These are phyloP conservation scores for Holocentrus rufus DNA, from an alignment of 2,797 vertebrate species.

Conservation along the genomic window DNA sequence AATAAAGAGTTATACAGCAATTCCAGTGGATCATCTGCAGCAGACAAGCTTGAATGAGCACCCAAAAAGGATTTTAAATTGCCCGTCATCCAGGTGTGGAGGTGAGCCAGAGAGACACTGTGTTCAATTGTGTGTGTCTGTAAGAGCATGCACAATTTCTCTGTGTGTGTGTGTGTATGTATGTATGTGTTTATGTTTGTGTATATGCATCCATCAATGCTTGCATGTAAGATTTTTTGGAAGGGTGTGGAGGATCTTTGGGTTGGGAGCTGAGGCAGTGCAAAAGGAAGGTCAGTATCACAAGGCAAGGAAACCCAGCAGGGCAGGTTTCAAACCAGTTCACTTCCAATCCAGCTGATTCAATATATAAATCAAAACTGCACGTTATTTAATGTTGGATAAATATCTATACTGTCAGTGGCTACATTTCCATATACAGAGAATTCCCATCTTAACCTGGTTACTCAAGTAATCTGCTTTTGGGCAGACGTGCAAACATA, in stretches of 20 bases:
- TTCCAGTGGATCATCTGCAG: conserved; percentile 48
- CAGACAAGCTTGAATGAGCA: conserved; percentile 40
- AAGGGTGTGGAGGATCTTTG: conserved; percentile 24
- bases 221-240: conserved; percentile 13
- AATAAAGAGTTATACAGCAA: conserved; percentile 39
- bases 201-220: conserved; percentile 1
- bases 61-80: conserved; percentile 46
- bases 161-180: conserved; percentile 19
- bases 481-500: no score
- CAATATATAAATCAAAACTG: not conserved
- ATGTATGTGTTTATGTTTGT: not conserved
- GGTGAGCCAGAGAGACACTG: conserved; percentile 13
- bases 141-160: conserved; percentile 36
- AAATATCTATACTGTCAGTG: no score
- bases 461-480: no score
- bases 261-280: conserved; percentile 40
- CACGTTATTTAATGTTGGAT: no score
- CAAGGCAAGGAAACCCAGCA: conserved; percentile 21
- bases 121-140: conserved; percentile 18
- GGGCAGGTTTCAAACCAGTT: conserved; percentile 57
- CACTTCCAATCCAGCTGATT: conserved; percentile 52
- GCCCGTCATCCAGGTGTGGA: conserved; percentile 37
- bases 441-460: no score
- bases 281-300: conserved; percentile 22
- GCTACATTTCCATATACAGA: no score